Evolutionary conservation across 2,113 vertebrate genomes (phyloP).

Genomic region (Silurus meridionalis): DNA sequence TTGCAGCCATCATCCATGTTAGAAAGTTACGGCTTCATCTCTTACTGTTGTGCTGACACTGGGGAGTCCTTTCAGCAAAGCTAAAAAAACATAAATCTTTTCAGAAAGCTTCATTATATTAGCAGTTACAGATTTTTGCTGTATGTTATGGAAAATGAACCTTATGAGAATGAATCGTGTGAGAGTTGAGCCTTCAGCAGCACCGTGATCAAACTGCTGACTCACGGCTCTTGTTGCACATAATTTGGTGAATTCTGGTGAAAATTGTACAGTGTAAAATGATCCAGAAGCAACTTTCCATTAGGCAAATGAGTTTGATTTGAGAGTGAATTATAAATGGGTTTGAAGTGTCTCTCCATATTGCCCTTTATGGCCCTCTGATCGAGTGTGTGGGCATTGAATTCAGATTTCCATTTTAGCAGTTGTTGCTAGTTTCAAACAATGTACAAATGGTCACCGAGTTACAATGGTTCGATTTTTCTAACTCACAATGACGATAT

Average conservation of each 20-base stretch:
- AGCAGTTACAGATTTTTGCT: background rate
- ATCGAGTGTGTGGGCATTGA: background rate
- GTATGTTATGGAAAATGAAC: background rate
- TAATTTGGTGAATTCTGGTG: background rate
- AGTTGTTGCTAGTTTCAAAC: background rate
- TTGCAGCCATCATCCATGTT: no score
- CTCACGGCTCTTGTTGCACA: background rate
- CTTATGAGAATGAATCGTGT: background rate
- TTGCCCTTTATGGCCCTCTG: background rate
- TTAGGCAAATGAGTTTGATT: background rate
- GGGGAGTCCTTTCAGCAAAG: background rate
- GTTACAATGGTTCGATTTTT: no score
- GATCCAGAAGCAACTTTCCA: background rate
- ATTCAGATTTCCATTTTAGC: conserved; percentile 13
- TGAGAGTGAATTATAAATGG: background rate
- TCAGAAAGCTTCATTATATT: background rate
- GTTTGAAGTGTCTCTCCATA: background rate
- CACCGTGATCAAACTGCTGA: background rate
- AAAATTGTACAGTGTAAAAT: background rate
- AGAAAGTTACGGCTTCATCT: background rate
- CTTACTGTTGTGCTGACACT: background rate
- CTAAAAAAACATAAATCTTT: background rate
- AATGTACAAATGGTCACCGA: background rate
- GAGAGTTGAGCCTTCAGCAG: background rate
- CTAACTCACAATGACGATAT: no score